Base-by-base conservation (phyloP, 2,888 invertebrate genomes). In the Drosophila setosimentum region DNA sequence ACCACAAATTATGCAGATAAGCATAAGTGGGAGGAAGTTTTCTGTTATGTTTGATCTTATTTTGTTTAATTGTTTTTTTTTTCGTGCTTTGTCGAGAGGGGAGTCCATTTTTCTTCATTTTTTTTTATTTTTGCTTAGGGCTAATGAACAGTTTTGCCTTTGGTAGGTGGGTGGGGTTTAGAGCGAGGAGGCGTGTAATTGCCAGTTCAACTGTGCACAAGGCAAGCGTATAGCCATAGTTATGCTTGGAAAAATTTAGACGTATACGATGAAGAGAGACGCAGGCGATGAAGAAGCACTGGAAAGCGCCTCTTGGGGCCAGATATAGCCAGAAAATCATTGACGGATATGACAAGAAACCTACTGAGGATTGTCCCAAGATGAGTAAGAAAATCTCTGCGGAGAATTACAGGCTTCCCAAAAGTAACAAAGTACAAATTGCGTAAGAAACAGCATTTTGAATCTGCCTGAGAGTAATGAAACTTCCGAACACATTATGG, bases 1-100 rank as follows among this genome's bases (percentile, higher is more conserved):
- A 76, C 77, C 85, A 91, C 89, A 85, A 91, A 91, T 89, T 83
- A 91, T 83, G 83, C 83, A 91, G 91, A 89, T 91, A 89, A 91
- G 87, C 83, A 60, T 66, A 89, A 89, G 80, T 89, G 71, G 61
- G 51, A 37, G 73, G 58, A 50, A 61, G 24, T 55, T 70, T 64
- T 37, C n/a, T n/a, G 69, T 61, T 35, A 63, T 45, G 67, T 61
- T 68, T 75, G 67, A 67, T 75, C 62, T 66, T 62, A 58, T 72
- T 78, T 61, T 55, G 60, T 71, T 70, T 91, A 87, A 87, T 87
- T 87, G 91, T 87, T 83, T 24, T 13, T 21, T 11, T 73, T 63
- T 62, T 58, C 35, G n/a, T 61, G 49, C 32, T 65, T 49, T 32
- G 30, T 40, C 30, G 50, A 57, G 67, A 58, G 63, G 67, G 69